phyloP scores from a whole-genome alignment of 2,888 invertebrate species.

The Spialia ferax region DNA sequence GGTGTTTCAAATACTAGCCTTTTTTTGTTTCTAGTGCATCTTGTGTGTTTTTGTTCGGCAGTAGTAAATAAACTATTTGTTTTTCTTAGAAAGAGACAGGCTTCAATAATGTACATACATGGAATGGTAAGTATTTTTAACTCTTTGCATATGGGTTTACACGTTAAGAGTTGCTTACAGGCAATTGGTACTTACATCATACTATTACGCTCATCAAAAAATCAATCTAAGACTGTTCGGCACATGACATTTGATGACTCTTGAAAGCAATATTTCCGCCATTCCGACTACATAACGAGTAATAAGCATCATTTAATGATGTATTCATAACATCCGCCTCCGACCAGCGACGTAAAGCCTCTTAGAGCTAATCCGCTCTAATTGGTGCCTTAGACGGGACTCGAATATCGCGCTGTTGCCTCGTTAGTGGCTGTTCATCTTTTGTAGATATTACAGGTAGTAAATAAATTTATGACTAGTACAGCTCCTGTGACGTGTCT shows the following conservation, averaged over 20 bases:
- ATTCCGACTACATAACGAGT: conserved; percentile 14
- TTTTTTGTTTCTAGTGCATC: too few species aligned
- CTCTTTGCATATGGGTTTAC: too few species aligned
- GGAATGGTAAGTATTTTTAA: too few species aligned
- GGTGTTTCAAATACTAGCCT: too few species aligned
- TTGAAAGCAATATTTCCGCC: neutral
- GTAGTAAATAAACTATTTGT: too few species aligned
- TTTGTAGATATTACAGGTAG: conserved; percentile 7
- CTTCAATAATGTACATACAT: too few species aligned
- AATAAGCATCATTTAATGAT: conserved; percentile 36
- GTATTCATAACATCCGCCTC: conserved; percentile 37
- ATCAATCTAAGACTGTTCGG: neutral
- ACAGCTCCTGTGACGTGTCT: neutral
- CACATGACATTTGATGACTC: neutral
- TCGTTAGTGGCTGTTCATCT: conserved; percentile 34
- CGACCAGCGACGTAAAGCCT: conserved; percentile 54
- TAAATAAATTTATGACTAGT: neutral
- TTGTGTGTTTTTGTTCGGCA: too few species aligned
- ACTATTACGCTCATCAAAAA: neutral
- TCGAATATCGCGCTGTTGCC: conserved; percentile 31
- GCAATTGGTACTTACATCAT: neutral
- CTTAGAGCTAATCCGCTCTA: conserved; percentile 66
- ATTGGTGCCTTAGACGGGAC: conserved; percentile 54
- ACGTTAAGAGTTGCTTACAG: too few species aligned
- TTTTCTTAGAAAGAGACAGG: too few species aligned